Conservation (phyloP, 2,113 vertebrate genomes). For the Potamarius usumacintae region DNA sequence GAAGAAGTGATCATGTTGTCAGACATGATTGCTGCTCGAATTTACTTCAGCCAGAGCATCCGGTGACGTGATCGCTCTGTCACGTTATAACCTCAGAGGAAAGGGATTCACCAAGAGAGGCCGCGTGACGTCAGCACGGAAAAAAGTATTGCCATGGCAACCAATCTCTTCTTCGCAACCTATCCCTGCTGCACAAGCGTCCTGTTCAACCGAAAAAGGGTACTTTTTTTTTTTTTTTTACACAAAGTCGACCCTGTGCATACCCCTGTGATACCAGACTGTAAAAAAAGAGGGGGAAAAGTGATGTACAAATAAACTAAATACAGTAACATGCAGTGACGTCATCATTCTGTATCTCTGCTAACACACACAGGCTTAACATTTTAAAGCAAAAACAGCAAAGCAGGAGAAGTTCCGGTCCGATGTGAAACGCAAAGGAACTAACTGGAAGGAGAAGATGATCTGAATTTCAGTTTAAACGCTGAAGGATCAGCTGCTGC, state of each 20-base stretch:
- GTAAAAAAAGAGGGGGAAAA: background rate
- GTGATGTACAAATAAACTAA: background rate
- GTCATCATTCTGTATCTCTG: background rate
- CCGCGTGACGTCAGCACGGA: conserved; percentile 65
- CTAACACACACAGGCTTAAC: background rate
- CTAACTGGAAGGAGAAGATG: background rate
- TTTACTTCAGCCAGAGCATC: background rate
- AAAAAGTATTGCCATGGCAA: conserved; percentile 74
- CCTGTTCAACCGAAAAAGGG: conserved; percentile 5
- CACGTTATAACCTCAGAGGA: conserved; percentile 51
- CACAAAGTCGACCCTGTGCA: background rate
- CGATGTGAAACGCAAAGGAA: background rate
- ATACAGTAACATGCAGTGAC: background rate
- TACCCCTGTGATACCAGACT: background rate
- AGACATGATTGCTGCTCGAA: background rate
- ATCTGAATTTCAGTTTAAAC: background rate
- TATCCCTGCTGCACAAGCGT: conserved; percentile 57
- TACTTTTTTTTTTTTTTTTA: background rate
- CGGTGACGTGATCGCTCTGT: background rate
- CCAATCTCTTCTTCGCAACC: conserved; percentile 62
- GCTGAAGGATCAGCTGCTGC: background rate
- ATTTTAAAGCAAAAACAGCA: background rate
- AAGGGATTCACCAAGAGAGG: conserved; percentile 61
- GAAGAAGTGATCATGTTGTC: background rate
- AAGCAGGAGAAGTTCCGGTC: background rate